These are phyloP conservation scores for Rhagoletis zephyria DNA, from an alignment of 1,140 invertebrate genomes.

Conservation along the genomic window DNA sequence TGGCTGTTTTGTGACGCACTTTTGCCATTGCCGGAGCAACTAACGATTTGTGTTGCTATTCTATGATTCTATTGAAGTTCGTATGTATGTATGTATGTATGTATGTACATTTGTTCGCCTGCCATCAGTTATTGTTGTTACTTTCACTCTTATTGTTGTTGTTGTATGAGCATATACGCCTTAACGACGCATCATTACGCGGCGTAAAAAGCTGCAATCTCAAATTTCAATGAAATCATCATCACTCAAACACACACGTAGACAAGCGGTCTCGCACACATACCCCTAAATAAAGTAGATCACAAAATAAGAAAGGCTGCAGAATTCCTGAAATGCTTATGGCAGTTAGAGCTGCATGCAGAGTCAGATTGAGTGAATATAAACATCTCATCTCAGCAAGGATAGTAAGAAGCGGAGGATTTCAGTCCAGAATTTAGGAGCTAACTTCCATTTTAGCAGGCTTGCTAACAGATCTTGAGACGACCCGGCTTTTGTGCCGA, in stretches of 20 bases:
- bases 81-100: neutral
- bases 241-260: conserved; percentile 58
- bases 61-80: neutral
- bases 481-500: no score
- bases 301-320: conserved; percentile 9
- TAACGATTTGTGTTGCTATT: neutral
- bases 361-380: no score
- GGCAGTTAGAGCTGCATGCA: neutral
- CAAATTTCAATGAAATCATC: conserved; percentile 73
- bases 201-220: conserved; percentile 58
- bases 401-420: no score
- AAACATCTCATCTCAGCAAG: no score
- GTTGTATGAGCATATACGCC: neutral
- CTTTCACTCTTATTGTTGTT: neutral
- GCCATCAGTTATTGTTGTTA: conserved; percentile 12
- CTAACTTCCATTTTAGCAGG: no score
- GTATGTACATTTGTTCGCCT: neutral
- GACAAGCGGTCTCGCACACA: neutral
- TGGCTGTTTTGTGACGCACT: neutral
- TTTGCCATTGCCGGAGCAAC: neutral
- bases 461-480: no score
- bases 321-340: neutral
- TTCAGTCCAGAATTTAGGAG: no score
- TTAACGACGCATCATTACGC: conserved; percentile 43
- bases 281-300: neutral